These are phyloP conservation scores for Azorinus chamasolen DNA, from an alignment of 2,888 invertebrate genomes.

Conservation along the genomic window DNA sequence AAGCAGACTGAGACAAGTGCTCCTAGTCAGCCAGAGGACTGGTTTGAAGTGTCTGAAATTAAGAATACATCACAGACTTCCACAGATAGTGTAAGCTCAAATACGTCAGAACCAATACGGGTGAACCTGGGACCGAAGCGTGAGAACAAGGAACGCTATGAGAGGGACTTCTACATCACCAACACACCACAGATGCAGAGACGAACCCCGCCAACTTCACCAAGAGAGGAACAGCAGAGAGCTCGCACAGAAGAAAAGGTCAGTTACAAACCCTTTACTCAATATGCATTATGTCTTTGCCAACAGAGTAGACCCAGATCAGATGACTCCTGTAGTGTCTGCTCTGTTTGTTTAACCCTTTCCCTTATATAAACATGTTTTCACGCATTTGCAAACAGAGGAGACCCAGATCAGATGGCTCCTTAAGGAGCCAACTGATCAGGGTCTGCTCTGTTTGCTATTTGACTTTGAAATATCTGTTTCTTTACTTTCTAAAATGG, in stretches of 20 bases:
- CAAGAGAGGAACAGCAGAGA: slow-evolving; percentile 28
- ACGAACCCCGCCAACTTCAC: slow-evolving; percentile 42
- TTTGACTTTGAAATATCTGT: no score
- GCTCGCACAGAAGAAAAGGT: background rate
- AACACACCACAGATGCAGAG: slow-evolving; percentile 50
- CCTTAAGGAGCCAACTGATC: no score
- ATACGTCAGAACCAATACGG: slow-evolving; percentile 31
- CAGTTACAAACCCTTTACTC: no score
- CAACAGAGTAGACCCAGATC: no score
- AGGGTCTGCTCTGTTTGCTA: no score
- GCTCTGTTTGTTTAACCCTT: no score
- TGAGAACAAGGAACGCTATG: slow-evolving; percentile 74
- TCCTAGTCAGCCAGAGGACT: slow-evolving; percentile 13
- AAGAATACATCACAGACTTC: slow-evolving; percentile 20
- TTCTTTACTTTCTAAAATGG: no score
- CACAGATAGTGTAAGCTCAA: slow-evolving; percentile 17
- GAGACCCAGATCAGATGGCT: no score
- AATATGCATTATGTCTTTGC: no score
- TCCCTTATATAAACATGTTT: no score
- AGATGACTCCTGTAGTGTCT: no score
- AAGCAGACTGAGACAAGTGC: slow-evolving; percentile 8
- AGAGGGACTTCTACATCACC: slow-evolving; percentile 78
- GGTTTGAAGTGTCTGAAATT: slow-evolving; percentile 20
- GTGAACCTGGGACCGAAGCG: slow-evolving; percentile 78
- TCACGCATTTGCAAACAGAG: no score